Evolutionary conservation across 1,140 invertebrate species (phyloP).

Genomic region (Hesperophylax magnus): DNA sequence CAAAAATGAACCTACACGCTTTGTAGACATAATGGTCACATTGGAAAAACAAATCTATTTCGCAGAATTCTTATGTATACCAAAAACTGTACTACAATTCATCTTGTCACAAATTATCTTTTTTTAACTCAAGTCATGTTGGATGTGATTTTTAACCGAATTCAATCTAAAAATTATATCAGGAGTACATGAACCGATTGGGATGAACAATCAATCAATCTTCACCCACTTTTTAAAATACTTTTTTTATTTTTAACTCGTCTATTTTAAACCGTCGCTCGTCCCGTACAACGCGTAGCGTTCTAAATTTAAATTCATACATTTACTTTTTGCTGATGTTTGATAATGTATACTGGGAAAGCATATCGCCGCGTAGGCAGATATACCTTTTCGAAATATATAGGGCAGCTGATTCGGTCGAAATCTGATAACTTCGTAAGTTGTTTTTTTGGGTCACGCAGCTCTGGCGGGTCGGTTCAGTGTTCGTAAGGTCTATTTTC

Average conservation of each 20-base stretch:
- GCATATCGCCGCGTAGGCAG: constrained; percentile 17
- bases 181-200: background rate
- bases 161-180: background rate
- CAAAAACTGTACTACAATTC: too few relatives aligned
- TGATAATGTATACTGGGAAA: background rate
- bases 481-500: constrained; percentile 10
- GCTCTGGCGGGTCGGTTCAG: constrained; percentile 17
- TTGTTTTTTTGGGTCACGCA: constrained; percentile 1
- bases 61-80: background rate
- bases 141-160: background rate
- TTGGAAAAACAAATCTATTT: background rate
- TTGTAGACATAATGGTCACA: background rate
- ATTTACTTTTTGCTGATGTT: background rate
- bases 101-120: too few relatives aligned
- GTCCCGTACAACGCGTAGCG: background rate
- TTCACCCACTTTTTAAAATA: constrained; percentile 27
- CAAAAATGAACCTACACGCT: background rate
- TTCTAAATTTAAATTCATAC: constrained; percentile 29
- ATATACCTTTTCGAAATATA: constrained; percentile 43
- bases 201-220: constrained; percentile 12
- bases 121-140: too few relatives aligned
- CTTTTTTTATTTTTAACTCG: constrained; percentile 35
- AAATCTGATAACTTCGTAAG: constrained; percentile 11
- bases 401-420: constrained; percentile 29
- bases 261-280: constrained; percentile 4